Evolutionary conservation across 2,113 vertebrate species (phyloP), one percentile per base, ranked within the genome.

Genomic region (Sorex fumeus): DNA sequence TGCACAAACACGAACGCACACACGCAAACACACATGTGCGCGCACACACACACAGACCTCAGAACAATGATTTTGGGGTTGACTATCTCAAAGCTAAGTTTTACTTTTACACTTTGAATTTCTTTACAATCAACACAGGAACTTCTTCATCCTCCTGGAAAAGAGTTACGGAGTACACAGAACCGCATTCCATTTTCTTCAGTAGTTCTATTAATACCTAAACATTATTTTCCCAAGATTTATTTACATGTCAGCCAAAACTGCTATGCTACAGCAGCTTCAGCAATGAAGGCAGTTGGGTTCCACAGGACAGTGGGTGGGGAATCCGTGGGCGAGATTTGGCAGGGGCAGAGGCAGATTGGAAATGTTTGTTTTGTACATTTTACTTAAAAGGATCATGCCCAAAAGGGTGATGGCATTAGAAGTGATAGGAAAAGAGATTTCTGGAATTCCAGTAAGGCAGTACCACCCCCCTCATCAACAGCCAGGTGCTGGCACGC

Each of bases 281-380:
- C 32, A 93, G 70, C 93, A 69, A 21, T 90, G 82, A 96, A 94
- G 88, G 69, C 1, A 91, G 72, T 86, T 66, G 13, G 47, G 10
- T 50, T 13, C 47, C 47, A 50, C 6, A 10, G 47, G 47, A 50
- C 47, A 85, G 70, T 4, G 11, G 74, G 28, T 50, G 69, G 32
- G 81, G 94, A 95, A 91, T 67, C 16, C 25, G 45, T 43, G 32
- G 66, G 85, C 23, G 45, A 86, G 86, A 84, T 47, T 40, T 69
- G 40, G 50, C 45, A 91, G 69, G 2, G 8, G 67, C 62, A 88
- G 77, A 47, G 64, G 70, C 34, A 53, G 50, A 53, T n/a, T 76
- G 79, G 91, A 80, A 71, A 67, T 84, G 32, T 3, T 72, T 43
- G 34, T 64, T 86, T 76, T 90, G 75, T 12, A 66, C n/a, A 66